These are phyloP conservation scores for Chrysolina oricalcia DNA, from an alignment of 2,888 invertebrate genomes.

Conservation along the genomic window DNA sequence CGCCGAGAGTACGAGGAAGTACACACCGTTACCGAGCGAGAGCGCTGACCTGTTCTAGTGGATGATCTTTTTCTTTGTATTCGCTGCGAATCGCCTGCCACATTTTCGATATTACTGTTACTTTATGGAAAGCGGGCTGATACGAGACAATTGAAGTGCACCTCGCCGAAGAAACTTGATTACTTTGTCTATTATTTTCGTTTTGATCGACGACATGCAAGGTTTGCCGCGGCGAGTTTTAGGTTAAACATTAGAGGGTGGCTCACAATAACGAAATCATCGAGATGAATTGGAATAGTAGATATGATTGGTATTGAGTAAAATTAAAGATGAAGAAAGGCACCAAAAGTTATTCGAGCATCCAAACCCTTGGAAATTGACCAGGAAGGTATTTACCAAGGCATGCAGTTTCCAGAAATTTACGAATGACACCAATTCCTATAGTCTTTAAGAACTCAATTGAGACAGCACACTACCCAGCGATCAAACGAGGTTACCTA, in stretches of 20 bases:
- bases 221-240: slow-evolving; percentile 8
- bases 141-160: slow-evolving; percentile 34
- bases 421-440: too few relatives aligned
- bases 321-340: too few relatives aligned
- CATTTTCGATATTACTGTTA: slow-evolving; percentile 45
- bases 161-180: slow-evolving; percentile 23
- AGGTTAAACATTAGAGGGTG: slow-evolving; percentile 18
- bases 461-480: too few relatives aligned
- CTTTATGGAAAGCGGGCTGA: slow-evolving; percentile 32
- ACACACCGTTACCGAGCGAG: slow-evolving; percentile 44
- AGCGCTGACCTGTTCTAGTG: slow-evolving; percentile 63
- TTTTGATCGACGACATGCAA: slow-evolving; percentile 31
- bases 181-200: slow-evolving; percentile 32
- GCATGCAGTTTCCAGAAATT: too few relatives aligned
- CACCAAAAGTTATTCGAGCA: too few relatives aligned
- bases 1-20: slow-evolving; percentile 50
- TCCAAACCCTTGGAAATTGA: too few relatives aligned
- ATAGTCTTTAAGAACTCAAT: too few relatives aligned
- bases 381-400: too few relatives aligned
- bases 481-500: too few relatives aligned
- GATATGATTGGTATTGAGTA: too few relatives aligned
- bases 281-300: too few relatives aligned
- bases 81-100: slow-evolving; percentile 34
- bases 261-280: background rate
- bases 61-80: slow-evolving; percentile 47